phyloP scores from a whole-genome alignment of 30 jellyfish, hydroid and myxozoan genomes.

The Aurelia sp. region DNA sequence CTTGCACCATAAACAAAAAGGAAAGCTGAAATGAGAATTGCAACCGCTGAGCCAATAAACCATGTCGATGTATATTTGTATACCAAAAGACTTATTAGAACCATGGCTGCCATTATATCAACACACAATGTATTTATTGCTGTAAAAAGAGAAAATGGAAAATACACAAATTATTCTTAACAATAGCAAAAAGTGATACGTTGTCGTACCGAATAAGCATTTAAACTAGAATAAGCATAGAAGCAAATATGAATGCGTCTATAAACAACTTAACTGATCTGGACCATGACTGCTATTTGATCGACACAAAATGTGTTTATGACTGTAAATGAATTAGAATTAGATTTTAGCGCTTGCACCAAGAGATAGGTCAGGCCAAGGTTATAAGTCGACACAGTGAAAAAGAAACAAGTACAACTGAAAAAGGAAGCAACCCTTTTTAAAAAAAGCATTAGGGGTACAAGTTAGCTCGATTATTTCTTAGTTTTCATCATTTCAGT shows the following conservation, averaged over 20 bases:
- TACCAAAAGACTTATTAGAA: conserved; percentile 53
- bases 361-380: not conserved
- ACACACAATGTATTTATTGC: conserved; percentile 77
- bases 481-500: no score
- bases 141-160: not conserved
- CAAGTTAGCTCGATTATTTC: no score
- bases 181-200: no score
- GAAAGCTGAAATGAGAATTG: conserved; percentile 60
- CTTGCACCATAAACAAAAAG: conserved; percentile 67
- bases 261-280: no score
- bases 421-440: no score
- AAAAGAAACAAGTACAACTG: not conserved
- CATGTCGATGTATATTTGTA: conserved; percentile 70
- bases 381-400: not conserved
- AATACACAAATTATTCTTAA: no score
- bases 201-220: no score
- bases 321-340: conserved; percentile 1
- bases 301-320: conserved; percentile 70
- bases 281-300: conserved; percentile 71
- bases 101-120: conserved; percentile 75
- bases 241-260: no score
- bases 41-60: conserved; percentile 68
- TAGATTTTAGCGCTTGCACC: not conserved
- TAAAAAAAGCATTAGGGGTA: no score
- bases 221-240: no score